These are phyloP conservation scores for Bellardia pandia DNA, from an alignment of 2,888 invertebrate genomes.

Conservation along the genomic window DNA sequence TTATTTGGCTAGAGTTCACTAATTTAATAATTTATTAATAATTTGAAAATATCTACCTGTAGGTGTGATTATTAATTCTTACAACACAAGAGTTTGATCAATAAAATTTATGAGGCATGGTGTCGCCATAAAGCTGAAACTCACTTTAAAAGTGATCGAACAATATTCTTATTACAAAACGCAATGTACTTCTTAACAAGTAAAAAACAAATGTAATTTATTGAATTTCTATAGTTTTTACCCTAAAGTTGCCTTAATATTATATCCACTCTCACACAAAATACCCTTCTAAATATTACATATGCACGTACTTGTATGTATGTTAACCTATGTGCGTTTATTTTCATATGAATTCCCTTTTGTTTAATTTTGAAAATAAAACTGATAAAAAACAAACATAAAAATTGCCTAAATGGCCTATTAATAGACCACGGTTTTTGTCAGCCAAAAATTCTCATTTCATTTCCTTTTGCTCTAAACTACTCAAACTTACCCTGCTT, in stretches of 20 bases:
- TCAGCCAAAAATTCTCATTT: constrained; percentile 66
- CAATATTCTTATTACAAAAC: neutral
- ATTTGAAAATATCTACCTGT: too few relatives aligned
- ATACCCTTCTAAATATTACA: neutral
- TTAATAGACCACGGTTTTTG: constrained; percentile 74
- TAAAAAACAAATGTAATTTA: neutral
- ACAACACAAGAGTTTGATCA: too few relatives aligned
- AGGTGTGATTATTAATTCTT: too few relatives aligned
- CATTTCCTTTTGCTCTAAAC: constrained; percentile 43
- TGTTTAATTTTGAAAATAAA: constrained; percentile 33
- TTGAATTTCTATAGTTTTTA: neutral
- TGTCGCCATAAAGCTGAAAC: neutral
- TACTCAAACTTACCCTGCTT: constrained; percentile 31
- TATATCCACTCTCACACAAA: neutral
- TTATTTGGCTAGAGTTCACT: too few relatives aligned
- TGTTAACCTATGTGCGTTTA: neutral
- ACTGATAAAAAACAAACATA: constrained; percentile 53
- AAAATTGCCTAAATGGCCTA: constrained; percentile 73
- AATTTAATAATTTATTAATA: too few relatives aligned
- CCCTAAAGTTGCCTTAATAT: constrained; percentile 1
- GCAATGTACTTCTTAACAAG: neutral
- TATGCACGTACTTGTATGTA: too few relatives aligned
- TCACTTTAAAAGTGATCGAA: neutral
- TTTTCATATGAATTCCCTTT: constrained; percentile 34
- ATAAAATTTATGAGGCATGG: neutral